A percentile compares a stretch with the other conserved stretches of the same genome.
These are phyloP conservation scores for Callochromis pleurospilus DNA, from an alignment of 2,113 vertebrate species.

Conservation along the genomic window DNA sequence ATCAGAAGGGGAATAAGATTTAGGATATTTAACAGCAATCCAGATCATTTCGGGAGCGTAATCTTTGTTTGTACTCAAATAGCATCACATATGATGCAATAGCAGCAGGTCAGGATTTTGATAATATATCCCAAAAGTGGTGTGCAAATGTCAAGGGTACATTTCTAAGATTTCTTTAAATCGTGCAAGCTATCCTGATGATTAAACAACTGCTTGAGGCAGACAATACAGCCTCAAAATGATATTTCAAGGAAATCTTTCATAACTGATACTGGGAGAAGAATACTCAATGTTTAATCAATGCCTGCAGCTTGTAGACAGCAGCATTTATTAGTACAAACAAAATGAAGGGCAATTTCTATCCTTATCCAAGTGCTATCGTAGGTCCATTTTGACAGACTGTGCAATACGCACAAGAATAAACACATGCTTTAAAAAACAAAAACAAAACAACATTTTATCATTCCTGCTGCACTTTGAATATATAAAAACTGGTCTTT, in stretches of 20 bases:
- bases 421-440: not conserved
- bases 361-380: not conserved
- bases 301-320: not conserved
- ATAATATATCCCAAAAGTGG: not conserved
- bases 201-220: not conserved
- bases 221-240: not conserved
- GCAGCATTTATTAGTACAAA: not conserved
- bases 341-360: not conserved
- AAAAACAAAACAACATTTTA: not conserved
- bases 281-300: not conserved
- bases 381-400: not conserved
- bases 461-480: not conserved
- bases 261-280: not conserved
- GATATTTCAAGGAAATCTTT: not conserved
- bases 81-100: not conserved
- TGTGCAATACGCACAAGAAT: not conserved
- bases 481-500: not conserved
- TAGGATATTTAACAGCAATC: not conserved
- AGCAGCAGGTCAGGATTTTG: not conserved
- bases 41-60: not conserved
- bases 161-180: not conserved
- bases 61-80: not conserved
- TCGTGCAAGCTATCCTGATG: not conserved
- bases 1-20: not conserved
- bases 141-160: not conserved